Evolutionary conservation across 2,888 invertebrate species (phyloP).

Genomic region (Nymphalis polychloros): DNA sequence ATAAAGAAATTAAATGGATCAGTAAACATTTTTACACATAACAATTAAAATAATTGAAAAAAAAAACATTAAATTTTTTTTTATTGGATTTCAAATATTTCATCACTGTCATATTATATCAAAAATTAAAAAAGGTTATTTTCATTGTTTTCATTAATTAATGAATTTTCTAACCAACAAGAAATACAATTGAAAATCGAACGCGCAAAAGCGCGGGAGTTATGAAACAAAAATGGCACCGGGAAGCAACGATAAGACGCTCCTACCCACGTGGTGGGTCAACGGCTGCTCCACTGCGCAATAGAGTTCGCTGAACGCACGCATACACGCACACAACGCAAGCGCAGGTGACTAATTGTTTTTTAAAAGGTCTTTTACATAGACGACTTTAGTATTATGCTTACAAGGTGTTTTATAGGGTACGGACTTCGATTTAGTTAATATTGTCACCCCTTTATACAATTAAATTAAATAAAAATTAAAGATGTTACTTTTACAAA

Average conservation of each 20-base stretch:
- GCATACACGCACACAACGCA: conserved; percentile 40
- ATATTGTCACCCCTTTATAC: neutral
- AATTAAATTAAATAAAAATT: neutral
- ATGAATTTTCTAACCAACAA: neutral
- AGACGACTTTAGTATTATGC: neutral
- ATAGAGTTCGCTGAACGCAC: conserved; percentile 67
- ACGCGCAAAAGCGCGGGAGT: conserved; percentile 42
- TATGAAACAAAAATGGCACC: conserved; percentile 46
- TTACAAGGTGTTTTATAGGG: conserved; percentile 10
- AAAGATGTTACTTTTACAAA: neutral
- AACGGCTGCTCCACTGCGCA: conserved; percentile 77
- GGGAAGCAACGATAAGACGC: conserved; percentile 54
- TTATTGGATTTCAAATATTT: too few relatives aligned
- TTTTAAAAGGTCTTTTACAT: conserved; percentile 40
- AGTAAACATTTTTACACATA: neutral
- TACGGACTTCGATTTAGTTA: neutral
- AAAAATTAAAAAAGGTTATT: too few relatives aligned
- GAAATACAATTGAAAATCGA: conserved; percentile 32
- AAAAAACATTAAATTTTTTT: neutral
- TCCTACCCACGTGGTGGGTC: conserved; percentile 77
- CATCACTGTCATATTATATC: too few relatives aligned
- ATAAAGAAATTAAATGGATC: neutral
- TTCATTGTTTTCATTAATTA: neutral
- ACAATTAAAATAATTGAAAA: neutral
- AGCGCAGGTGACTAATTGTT: conserved; percentile 66